Base-by-base conservation (phyloP, 2,113 vertebrate genomes). In the Podiceps cristatus region DNA sequence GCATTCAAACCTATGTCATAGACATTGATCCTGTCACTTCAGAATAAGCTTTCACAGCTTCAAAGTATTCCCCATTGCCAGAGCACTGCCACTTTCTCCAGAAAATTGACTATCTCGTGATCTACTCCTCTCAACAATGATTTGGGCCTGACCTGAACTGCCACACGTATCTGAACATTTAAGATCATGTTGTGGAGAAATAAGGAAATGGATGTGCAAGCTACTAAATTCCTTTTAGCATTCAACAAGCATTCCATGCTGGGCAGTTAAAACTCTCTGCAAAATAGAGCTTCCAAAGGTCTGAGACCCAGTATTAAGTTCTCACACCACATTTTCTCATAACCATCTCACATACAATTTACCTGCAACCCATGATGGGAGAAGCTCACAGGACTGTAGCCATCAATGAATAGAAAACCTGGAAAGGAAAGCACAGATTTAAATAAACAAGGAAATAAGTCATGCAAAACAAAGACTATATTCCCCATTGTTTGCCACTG, bases 1-100 rank as follows among this genome's bases (percentile, higher is more conserved):
- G 28, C 80, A 78, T 91, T 95, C 64, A 96, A 81, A 94, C 25
- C 64, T 81, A 45, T 92, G 83, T 87, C 76, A 84, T 49, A 68
- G 64, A 59, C 86, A 93, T 92, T 91, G 95, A 97, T 95, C 95
- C 80, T 95, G 91, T 89, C 92, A 93, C 84, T 94, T 96, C 76
- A 84, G 66, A 97, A 75, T 79, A 94, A 81, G 86, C 4, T 84
- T 95, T 89, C 62, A 42, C 35, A 76, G 64, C 29, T 87, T 85
- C 86, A 82, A 37, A 95, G 73, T 73, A 97, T 84, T 94, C 88
- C 93, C 72, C 15, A 28, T 53, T 58, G 92, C 12, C 28, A 1
- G 35, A 94, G 20, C 19, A 68, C n/a, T 91, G 69, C 42, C 42
- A 73, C 45, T 89, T 89, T 72, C 58, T 87, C 66, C 35, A 45